Evolutionary conservation across 2,797 vertebrate species (phyloP).

Genomic region (Sebastiscus tertius): DNA sequence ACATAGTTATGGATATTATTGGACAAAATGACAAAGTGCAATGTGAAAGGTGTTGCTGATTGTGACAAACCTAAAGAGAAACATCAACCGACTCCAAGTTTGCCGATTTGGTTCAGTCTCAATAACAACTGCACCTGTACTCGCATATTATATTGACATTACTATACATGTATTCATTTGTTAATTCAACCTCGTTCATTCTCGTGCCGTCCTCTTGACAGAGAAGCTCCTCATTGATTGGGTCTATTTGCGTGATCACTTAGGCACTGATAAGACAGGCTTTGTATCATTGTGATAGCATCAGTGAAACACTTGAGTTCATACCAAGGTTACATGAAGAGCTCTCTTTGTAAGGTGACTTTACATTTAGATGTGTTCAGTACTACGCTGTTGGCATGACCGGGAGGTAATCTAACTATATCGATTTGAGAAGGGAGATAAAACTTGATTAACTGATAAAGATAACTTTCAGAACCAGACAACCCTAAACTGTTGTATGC

Average conservation of each 20-base stretch:
- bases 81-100: neutral
- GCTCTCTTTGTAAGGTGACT: conserved; percentile 33
- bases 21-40: neutral
- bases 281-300: conserved; percentile 53
- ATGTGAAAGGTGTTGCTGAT: neutral
- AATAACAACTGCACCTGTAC: neutral
- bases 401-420: neutral
- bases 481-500: neutral
- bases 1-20: too few relatives aligned
- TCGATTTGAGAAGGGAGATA: neutral
- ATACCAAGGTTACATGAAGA: conserved; percentile 43
- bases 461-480: neutral
- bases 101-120: neutral
- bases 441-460: neutral
- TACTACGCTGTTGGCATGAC: neutral
- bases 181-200: conserved; percentile 47
- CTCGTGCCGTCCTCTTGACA: conserved; percentile 7
- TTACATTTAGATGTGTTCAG: conserved; percentile 12
- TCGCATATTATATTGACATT: neutral
- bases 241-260: conserved; percentile 43
- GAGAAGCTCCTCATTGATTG: conserved; percentile 52
- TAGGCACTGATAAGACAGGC: conserved; percentile 49
- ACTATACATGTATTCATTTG: conserved; percentile 32
- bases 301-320: conserved; percentile 39
- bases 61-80: neutral